Evolutionary conservation across 1,140 invertebrate genomes (phyloP), one percentile per base, ranked within the genome.

Genomic region (Laupala kohalensis): DNA sequence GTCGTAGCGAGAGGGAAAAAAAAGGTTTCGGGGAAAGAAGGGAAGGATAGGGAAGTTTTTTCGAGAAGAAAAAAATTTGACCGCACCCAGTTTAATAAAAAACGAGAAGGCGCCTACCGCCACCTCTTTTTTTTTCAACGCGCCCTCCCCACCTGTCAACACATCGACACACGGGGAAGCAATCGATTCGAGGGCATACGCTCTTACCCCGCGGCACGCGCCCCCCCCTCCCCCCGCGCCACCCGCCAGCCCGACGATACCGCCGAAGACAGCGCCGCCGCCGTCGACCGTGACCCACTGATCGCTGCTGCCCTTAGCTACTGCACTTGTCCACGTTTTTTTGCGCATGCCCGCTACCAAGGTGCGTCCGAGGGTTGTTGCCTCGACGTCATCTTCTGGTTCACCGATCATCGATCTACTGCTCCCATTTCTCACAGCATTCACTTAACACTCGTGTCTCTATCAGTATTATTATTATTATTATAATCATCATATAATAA

Each of bases 131-230:
- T n/a, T n/a, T n/a, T n/a, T n/a, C n/a, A n/a, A n/a, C n/a, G n/a
- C n/a, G n/a, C n/a, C n/a, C 37, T 9, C 19, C 37, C 37, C 37
- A 53, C 37, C 37, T 53, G 37, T 53, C 37, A 53, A 53, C 37
- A 53, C 37, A 53, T 53, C 37, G 37, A 19, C 37, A 19, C 37
- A 19, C 37, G 37, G 1, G 37, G 37, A 9, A 19, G 37, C 37
- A 53, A 81, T 81, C 79, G 78, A 78, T 81, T 81, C 80, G 81
- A 78, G 76, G 74, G 78, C 80, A 79, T n/a, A n/a, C n/a, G n/a
- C n/a, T n/a, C n/a, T n/a, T n/a, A n/a, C 76, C 76, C 77, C 79
- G 81, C 77, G 80, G 81, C 81, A 77, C 74, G 76, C 69, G 74
- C 73, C 76, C 73, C 72, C 66, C 27, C 24, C 27, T 9, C 67